phyloP scores from a whole-genome alignment of 2,113 vertebrate genomes.

The Brachyhypopomus gauderio region DNA sequence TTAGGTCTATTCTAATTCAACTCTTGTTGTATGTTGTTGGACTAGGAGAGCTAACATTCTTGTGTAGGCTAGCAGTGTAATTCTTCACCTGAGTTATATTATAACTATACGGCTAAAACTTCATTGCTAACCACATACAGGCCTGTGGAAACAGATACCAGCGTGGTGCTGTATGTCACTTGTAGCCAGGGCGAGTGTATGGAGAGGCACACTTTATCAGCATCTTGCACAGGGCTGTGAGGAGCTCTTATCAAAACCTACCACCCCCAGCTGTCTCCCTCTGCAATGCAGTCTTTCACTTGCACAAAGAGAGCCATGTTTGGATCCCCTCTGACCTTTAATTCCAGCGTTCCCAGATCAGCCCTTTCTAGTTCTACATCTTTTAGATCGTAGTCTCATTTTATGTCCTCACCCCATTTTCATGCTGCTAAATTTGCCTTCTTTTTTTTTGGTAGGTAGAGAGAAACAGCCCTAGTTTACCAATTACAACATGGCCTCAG shows the following conservation, averaged over 20 bases:
- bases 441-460: not conserved
- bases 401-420: not conserved
- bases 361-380: constrained; percentile 32
- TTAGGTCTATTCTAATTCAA: no score
- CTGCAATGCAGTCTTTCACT: constrained; percentile 72
- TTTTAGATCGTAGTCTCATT: constrained; percentile 10
- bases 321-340: constrained; percentile 61
- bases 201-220: constrained; percentile 61
- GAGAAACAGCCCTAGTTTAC: no score
- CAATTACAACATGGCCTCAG: no score
- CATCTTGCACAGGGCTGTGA: constrained; percentile 58
- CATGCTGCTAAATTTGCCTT: not conserved
- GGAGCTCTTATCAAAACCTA: constrained; percentile 66
- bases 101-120: not conserved
- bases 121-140: constrained; percentile 27
- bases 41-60: not conserved
- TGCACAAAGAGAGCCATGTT: constrained; percentile 53
- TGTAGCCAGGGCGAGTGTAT: constrained; percentile 43
- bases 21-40: not conserved
- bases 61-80: not conserved
- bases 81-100: not conserved
- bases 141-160: constrained; percentile 62
- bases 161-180: constrained; percentile 58
- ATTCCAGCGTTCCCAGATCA: constrained; percentile 40
- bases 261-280: constrained; percentile 66